Conservation (phyloP, 2,113 vertebrate species). For the Ochotona princeps region DNA sequence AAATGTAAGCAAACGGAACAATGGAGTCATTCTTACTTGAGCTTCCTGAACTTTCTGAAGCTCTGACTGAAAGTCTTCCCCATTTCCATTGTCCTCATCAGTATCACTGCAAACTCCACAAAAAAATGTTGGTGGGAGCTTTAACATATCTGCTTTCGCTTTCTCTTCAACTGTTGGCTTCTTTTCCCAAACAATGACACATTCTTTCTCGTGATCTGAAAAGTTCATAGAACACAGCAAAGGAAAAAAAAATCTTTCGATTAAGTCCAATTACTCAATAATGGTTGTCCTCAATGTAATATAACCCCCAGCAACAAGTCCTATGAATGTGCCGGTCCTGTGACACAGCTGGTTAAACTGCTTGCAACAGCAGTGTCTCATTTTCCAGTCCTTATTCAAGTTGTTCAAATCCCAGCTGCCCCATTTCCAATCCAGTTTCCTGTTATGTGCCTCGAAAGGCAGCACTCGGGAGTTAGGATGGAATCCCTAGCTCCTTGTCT, state of each 20-base stretch:
- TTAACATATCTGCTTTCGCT: slow-evolving; percentile 87
- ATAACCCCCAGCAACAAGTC: not conserved
- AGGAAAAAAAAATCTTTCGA: slow-evolving; percentile 9
- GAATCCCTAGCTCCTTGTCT: too few relatives aligned
- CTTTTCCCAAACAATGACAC: slow-evolving; percentile 90
- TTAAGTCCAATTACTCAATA: not conserved
- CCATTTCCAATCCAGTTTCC: too few relatives aligned
- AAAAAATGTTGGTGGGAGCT: slow-evolving; percentile 91
- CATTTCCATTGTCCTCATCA: slow-evolving; percentile 88
- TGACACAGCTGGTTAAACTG: too few relatives aligned
- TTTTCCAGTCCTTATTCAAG: too few relatives aligned
- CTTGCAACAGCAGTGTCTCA: too few relatives aligned
- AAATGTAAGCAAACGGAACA: not conserved
- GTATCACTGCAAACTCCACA: slow-evolving; percentile 89
- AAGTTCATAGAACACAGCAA: slow-evolving; percentile 21
- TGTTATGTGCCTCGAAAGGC: too few relatives aligned
- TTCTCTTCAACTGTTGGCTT: slow-evolving; percentile 90
- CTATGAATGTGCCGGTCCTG: too few relatives aligned
- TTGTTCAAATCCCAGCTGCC: too few relatives aligned
- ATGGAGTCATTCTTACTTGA: slow-evolving; percentile 85
- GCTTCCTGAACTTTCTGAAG: slow-evolving; percentile 87
- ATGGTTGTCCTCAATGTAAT: not conserved
- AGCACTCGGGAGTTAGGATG: too few relatives aligned
- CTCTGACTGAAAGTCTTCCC: slow-evolving; percentile 90
- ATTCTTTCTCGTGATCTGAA: slow-evolving; percentile 84